Base-by-base conservation (phyloP, 2,113 vertebrate species). In the Tetrax tetrax region DNA sequence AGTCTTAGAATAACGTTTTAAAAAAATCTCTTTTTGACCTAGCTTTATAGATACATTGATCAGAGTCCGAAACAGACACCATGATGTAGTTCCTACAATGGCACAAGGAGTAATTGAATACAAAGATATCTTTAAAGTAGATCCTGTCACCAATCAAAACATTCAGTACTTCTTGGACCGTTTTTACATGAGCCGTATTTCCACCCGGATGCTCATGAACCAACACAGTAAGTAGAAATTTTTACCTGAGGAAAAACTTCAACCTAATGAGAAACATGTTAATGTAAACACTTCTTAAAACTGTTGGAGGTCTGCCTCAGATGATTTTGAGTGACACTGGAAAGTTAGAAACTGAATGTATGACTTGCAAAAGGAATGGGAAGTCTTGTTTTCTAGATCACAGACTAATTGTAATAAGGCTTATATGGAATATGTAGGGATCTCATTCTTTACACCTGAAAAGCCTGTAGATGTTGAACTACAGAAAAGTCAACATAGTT, bases 141-240 rank as follows among this genome's bases (percentile, higher is more conserved):
- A 99, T 92, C 98, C 98, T 12, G 98, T 99, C 96, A 99, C 98
- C 98, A 99, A 98, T 97, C 99, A 99, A 98, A 99, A 99, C 72
- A 99, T 99, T 66, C 99, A 99, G 94, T 99, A 99, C 92, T 99
- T 99, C 96, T 95, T 99, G 97, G 99, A 99, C 97, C 99, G 99
- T 57, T 99, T 99, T 98, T 99, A 99, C 97, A 99, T 99, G 98
- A 99, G 99, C 97, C 99, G 99, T 64, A 99, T 99, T 98, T 99
- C 99, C 24, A 99, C 98, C 4, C 98, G 99, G 81, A 99, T 99
- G 99, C 98, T 99, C 70, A 99, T 99, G 98, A 99, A 99, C 97
- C 99, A 99, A 89, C 99, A 99, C 96, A 99, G 99, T 99, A 98
- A 99, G 99, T 98, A 79, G 89, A 51, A 53, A 33, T 71, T 70